phyloP scores from a whole-genome alignment of 2,113 vertebrate genomes.

The Bagarius yarrelli region DNA sequence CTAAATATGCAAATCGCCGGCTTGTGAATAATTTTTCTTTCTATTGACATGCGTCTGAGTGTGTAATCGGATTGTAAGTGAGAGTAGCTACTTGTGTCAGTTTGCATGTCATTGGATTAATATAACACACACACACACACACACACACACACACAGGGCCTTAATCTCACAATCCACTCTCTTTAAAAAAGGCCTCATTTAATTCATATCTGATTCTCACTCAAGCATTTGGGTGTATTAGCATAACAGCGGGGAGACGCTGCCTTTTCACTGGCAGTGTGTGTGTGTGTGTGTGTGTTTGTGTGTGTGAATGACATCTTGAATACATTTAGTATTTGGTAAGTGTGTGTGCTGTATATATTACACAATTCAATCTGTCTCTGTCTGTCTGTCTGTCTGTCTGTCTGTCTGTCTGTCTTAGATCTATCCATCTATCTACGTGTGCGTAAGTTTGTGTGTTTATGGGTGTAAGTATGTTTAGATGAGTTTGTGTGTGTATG shows the following conservation, averaged over 20 bases:
- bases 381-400: neutral
- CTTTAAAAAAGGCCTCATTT: conserved; percentile 81
- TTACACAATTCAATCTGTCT: neutral
- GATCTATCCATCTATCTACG: neutral
- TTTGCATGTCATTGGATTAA: conserved; percentile 96
- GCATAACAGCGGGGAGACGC: conserved; percentile 90
- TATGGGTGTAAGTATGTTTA: neutral
- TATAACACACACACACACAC: conserved; percentile 74
- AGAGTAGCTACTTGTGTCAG: conserved; percentile 96
- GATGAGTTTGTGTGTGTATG: neutral
- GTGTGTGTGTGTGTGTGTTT: conserved; percentile 14
- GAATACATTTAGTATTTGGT: neutral
- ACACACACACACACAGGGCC: conserved; percentile 56
- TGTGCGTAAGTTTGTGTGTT: neutral
- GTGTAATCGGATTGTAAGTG: conserved; percentile 98
- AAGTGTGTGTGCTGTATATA: neutral
- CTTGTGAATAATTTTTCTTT: neutral
- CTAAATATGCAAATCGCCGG: neutral
- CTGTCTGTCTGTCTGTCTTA: neutral
- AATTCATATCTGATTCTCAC: conserved; percentile 98
- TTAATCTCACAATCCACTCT: conserved; percentile 77
- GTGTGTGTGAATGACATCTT: neutral
- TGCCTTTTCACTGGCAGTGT: conserved; percentile 65
- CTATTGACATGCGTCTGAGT: conserved; percentile 85
- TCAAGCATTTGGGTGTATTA: conserved; percentile 89